Conservation (phyloP, 2,113 vertebrate genomes). For the Neodon shergylaensis region DNA sequence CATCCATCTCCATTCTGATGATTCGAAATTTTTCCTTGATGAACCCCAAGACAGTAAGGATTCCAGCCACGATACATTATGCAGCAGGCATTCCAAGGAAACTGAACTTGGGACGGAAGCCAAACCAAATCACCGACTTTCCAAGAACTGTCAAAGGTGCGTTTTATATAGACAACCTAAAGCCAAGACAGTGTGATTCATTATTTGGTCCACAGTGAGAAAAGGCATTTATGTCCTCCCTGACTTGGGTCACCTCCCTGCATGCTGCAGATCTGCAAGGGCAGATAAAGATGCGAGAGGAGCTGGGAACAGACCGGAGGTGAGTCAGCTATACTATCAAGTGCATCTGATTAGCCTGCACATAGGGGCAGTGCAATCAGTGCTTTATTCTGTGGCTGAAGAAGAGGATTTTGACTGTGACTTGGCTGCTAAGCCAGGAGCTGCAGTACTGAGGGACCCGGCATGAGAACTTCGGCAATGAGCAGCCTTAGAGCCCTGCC, state of each 20-base stretch:
- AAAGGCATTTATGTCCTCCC: background rate
- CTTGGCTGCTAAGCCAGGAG: background rate
- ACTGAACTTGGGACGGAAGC: background rate
- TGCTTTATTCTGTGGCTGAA: background rate
- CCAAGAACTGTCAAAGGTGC: background rate
- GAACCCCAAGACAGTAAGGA: background rate
- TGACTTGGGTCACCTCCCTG: background rate
- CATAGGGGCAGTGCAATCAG: background rate
- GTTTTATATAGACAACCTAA: background rate
- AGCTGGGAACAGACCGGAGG: background rate
- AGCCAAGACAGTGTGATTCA: background rate
- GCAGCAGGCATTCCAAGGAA: background rate
- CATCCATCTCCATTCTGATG: background rate
- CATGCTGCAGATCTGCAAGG: background rate
- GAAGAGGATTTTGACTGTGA: background rate
- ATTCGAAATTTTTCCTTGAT: background rate
- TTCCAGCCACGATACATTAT: background rate
- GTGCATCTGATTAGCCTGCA: background rate
- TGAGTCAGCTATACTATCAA: background rate
- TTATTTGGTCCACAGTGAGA: background rate
- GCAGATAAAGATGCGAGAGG: background rate
- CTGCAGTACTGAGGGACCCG: background rate
- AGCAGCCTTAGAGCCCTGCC: background rate
- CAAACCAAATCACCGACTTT: conserved; percentile 9
- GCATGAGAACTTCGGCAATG: background rate